A percentile compares a stretch with the other conserved stretches of the same genome.
Conservation (phyloP, 2,113 vertebrate species). For the Pelecanus crispus region DNA sequence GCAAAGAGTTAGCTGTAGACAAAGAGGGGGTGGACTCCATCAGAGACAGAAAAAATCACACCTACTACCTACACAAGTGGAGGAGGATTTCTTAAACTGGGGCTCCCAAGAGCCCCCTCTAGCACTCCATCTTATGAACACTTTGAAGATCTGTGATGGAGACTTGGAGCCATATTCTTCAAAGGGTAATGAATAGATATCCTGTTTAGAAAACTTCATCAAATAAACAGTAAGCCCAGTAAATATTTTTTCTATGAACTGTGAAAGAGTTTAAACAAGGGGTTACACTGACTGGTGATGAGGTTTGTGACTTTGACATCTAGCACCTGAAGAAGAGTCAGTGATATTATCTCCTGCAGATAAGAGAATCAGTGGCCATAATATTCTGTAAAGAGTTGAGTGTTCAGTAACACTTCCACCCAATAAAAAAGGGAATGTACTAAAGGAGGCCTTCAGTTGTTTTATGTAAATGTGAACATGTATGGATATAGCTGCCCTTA, state of each 20-base stretch:
- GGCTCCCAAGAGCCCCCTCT: constrained; percentile 36
- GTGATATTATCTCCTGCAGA: not conserved
- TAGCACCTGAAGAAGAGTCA: not conserved
- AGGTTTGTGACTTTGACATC: not conserved
- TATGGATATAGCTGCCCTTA: not conserved
- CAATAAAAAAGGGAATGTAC: not conserved
- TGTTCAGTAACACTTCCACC: not conserved
- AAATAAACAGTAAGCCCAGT: not conserved
- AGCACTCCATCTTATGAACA: not conserved
- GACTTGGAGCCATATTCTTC: constrained; percentile 23
- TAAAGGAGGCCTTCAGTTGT: not conserved
- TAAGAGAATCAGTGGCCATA: not conserved
- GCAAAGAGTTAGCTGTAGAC: constrained; percentile 7
- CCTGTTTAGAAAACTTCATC: not conserved
- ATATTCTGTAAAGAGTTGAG: not conserved
- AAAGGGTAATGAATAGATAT: constrained; percentile 2
- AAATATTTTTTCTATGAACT: not conserved
- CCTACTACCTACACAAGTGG: constrained; percentile 34
- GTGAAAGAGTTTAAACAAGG: not conserved
- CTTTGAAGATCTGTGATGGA: constrained; percentile 57
- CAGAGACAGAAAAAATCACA: constrained; percentile 13
- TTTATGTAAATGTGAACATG: not conserved
- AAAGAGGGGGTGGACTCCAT: constrained; percentile 46
- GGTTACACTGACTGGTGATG: not conserved
- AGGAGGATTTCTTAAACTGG: constrained; percentile 46